A percentile compares a stretch with the other conserved stretches of the same genome.
Evolutionary conservation across 2,888 invertebrate species (phyloP).

Genomic region (Dryadula phaetusa): DNA sequence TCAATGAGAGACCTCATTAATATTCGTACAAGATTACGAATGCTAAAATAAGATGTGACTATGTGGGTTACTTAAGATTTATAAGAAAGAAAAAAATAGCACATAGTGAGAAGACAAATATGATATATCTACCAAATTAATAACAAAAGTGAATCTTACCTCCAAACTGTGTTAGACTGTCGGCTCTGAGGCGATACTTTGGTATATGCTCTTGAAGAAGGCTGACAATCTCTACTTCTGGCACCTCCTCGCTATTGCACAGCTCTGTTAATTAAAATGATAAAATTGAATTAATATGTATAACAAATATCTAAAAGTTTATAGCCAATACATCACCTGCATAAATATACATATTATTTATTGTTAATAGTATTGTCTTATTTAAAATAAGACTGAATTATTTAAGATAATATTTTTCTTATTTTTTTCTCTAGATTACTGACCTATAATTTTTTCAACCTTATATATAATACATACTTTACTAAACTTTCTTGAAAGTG

Average conservation of each 20-base stretch:
- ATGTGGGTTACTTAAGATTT: too few species aligned
- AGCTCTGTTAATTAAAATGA: constrained; percentile 87
- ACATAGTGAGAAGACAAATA: not conserved
- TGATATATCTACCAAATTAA: not conserved
- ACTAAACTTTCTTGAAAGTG: constrained; percentile 51
- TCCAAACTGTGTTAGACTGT: constrained; percentile 96
- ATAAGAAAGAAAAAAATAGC: not conserved
- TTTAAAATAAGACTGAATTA: not conserved
- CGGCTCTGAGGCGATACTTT: constrained; percentile 95
- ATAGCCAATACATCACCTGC: not conserved
- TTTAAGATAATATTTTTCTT: not conserved
- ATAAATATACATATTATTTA: not conserved
- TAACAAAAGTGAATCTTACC: constrained; percentile 74
- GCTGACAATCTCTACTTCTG: constrained; percentile 98
- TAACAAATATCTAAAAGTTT: not conserved
- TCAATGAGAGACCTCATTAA: too few species aligned
- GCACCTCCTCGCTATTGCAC: constrained; percentile 95
- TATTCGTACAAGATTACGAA: too few species aligned
- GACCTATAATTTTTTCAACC: not conserved
- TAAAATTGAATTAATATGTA: constrained; percentile 31
- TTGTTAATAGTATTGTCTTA: not conserved
- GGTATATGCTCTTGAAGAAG: constrained; percentile 97
- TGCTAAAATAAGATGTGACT: too few species aligned
- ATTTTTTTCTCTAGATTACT: too few species aligned
- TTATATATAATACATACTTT: not conserved